Base-by-base conservation (phyloP, 1,140 invertebrate genomes). In the Helicoverpa armigera region DNA sequence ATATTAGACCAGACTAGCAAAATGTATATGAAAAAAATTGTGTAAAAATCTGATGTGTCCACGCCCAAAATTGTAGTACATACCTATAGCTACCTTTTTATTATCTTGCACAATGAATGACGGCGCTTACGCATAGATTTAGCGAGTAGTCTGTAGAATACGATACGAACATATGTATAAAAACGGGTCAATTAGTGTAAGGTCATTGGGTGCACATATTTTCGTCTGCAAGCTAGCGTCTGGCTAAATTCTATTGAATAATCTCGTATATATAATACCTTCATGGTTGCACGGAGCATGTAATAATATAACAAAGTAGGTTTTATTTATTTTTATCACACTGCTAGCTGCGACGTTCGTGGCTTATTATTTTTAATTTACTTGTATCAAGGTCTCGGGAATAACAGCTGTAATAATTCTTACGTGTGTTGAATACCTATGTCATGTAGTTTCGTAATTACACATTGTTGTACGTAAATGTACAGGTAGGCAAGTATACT, bases 91-190 rank as follows among this genome's bases (percentile, higher is more conserved):
- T 56, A 16, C 50, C 23, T 56, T 35, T 35, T 35, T 35, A 35
- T 54, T 54, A 73, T 58, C 70, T 73, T n/a, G 18, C 13, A 54
- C 23, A 7, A 14, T 61, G 10, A 29, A 13, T 54, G 51, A 29
- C 50, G n/a, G 67, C 70, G 70, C 70, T 58, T n/a, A 29, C 70
- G 70, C 70, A 73, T 73, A 73, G 35, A 58, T 73, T 73, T 58
- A 53, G 29, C 31, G 14, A 35, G 18, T n/a, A n/a, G 23, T 23
- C 35, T 35, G 35, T 43, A 29, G 43, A 14, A 54, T 23, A 14
- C 3, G 23, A 23, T 23, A 1, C 23, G 23, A 23, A 23, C 23
- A 3, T 50, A 69, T 50, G 9, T 10, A 67, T 12, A 16, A 3
- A 12, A 18, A 18, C 1, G 10, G 3, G 16, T 69, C n/a, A 51